Base-by-base conservation (phyloP, 2,797 vertebrate genomes). In the Microctenopoma steveboyesi region DNA sequence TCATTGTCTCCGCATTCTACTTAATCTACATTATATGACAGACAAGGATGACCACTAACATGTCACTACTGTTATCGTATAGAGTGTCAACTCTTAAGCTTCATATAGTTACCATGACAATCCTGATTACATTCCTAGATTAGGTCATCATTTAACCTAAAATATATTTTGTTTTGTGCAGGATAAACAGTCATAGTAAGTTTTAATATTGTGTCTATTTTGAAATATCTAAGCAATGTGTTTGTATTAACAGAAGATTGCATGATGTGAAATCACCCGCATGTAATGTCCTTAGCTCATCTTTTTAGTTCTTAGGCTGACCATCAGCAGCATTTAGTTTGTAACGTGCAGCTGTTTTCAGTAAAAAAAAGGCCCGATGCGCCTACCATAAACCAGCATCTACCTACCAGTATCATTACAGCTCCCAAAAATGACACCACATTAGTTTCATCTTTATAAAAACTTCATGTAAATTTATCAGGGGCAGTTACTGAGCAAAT, bases 71-170 rank as follows among this genome's bases (percentile, higher is more conserved):
- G 16, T 49, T 28, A 1, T 4, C 61, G 45, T 8, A 25, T 15
- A 48, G 43, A 59, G 49, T 1, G 0, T 48, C 58, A 10, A n/a
- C 22, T 43, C 51, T 37, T 42, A 42, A 4, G 11, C 13, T 14
- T 14, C 40, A 15, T 14, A 42, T 11, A 4, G 10, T 40, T 67
- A 53, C 64, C 67, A 64, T 51, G 0, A 58, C 74, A 74, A 73
- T 76, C 69, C 69, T 69, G 55, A 71, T 74, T 63, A 65, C 49
- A 40, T 40, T 48, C 12, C 18, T 27, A 35, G 42, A 71, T 35
- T 64, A 30, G 60, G 60, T 52, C 64, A 37, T 76, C 65, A 68
- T 55, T 78, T 53, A 50, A 25, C 22, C 22, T 22, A 55, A 47
- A 52, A 14, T 70, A 37, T n/a, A 39, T 30, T 51, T 30, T 53